Conservation (phyloP, 2,888 invertebrate species). For the Venusia cambrica region DNA sequence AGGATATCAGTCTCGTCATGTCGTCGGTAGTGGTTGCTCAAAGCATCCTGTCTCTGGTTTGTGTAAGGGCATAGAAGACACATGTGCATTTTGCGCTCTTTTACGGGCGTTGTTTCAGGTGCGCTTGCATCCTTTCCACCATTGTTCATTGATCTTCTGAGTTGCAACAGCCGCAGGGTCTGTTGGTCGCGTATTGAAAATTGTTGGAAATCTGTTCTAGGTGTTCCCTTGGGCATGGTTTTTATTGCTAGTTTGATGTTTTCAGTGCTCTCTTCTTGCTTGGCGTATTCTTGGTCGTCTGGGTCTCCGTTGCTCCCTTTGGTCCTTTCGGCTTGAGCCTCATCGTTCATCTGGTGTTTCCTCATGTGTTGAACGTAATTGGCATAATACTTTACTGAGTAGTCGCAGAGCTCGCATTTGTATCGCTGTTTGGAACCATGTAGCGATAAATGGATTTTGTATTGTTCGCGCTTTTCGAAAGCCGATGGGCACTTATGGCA, state of each 20-base stretch:
- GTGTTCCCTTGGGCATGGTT: conserved; percentile 66
- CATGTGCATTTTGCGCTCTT: conserved; percentile 83
- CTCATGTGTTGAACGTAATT: conserved; percentile 91
- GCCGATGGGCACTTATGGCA: conserved; percentile 93
- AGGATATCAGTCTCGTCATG: conserved; percentile 83
- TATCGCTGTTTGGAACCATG: conserved; percentile 92
- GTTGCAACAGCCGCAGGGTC: conserved; percentile 80
- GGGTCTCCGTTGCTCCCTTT: conserved; percentile 53
- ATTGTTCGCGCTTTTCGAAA: conserved; percentile 92
- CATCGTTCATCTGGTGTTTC: conserved; percentile 87
- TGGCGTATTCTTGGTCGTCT: conserved; percentile 44
- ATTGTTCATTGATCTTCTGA: conserved; percentile 69
- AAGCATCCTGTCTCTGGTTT: conserved; percentile 85
- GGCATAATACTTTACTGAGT: conserved; percentile 92
- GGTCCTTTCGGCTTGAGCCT: conserved; percentile 82
- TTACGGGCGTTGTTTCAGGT: conserved; percentile 65
- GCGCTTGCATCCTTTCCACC: conserved; percentile 53
- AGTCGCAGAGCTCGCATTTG: conserved; percentile 91
- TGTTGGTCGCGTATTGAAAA: conserved; percentile 83
- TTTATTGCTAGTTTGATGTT: conserved; percentile 71
- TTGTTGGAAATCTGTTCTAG: conserved; percentile 74
- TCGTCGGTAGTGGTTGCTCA: conserved; percentile 87
- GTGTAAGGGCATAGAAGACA: conserved; percentile 92
- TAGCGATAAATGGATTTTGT: conserved; percentile 89
- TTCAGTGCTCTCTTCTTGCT: conserved; percentile 50